Base-by-base conservation (phyloP, 2,888 invertebrate genomes). In the Tachina fera region DNA sequence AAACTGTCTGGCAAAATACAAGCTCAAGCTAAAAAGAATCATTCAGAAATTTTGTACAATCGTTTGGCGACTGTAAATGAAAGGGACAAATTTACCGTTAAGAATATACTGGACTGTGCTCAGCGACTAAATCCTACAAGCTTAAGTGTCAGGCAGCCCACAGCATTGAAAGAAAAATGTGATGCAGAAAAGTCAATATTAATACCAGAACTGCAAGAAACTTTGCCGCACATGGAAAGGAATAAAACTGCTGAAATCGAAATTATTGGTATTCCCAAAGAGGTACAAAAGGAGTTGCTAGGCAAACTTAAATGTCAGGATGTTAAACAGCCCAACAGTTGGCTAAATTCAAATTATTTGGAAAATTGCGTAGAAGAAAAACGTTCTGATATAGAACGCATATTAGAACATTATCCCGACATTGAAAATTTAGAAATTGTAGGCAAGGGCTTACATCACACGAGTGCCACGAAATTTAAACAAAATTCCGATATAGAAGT, bases 71-170 rank as follows among this genome's bases (percentile, higher is more conserved):
- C 89, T 0, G 72, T 90, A 3, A 90, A 89, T 11, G 89, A 89
- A 10, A 88, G 89, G 1, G 89, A 91, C 45, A 90, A 89, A 14
- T 88, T 89, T 65, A 90, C 88, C 3, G 81, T 92, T 1, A 85
- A 88, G 41, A 89, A 89, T 2, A 31, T 91, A 1, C 74, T 92
- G 80, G 90, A 92, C 70, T 87, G 82, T 65, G 91, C 91, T 0
- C 81, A 78, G 0, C 89, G 91, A 53, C 71, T 91, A 84, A 89
- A 88, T 74, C 90, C 91, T 4, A 31, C 76, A 0, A 47, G 31
- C 0, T 72, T 89, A 0, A 63, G 9, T 1, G 5, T 49, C 1
- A 87, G 70, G 47, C 53, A 75, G 4, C 51, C 60, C 0, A 56
- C 19, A 0, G 51, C 56, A 5, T 74, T 91, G 43, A 85, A 77